These are phyloP conservation scores for Gambusia affinis DNA, from an alignment of 2,113 vertebrate species.

Conservation along the genomic window DNA sequence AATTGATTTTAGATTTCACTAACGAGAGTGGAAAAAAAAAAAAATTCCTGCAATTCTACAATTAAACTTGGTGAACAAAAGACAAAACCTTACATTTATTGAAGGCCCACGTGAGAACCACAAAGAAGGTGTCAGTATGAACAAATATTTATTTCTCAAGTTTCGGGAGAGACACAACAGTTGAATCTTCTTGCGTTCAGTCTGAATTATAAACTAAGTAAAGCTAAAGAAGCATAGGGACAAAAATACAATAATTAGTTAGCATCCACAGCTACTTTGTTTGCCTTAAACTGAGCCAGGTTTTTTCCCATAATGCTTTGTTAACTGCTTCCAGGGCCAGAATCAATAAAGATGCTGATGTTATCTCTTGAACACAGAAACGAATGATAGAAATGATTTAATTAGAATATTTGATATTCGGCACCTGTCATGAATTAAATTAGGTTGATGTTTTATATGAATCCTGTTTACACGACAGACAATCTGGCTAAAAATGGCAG, in stretches of 20 bases:
- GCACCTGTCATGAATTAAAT: background rate
- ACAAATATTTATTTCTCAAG: background rate
- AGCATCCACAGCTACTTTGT: constrained; percentile 7
- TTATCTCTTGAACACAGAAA: background rate
- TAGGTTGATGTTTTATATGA: background rate
- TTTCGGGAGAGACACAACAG: background rate
- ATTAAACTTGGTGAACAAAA: background rate
- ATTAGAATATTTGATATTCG: background rate
- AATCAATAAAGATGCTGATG: background rate
- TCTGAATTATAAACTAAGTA: constrained; percentile 4
- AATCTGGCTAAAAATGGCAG: background rate
- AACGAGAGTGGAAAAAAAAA: too few relatives aligned
- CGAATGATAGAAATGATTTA: background rate
- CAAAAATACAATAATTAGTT: constrained; percentile 6
- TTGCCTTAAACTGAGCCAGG: constrained; percentile 4
- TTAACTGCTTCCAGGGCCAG: constrained; percentile 8
- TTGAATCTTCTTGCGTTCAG: background rate
- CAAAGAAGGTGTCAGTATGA: background rate
- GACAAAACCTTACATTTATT: background rate
- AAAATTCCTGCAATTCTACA: background rate
- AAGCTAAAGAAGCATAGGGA: constrained; percentile 13
- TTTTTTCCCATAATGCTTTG: background rate
- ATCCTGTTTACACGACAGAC: background rate
- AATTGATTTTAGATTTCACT: constrained; percentile 9
- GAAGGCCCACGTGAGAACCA: background rate